A percentile compares a stretch with the other conserved stretches of the same genome.
Conservation (phyloP, 2,797 vertebrate genomes). For the Rhinella marina region DNA sequence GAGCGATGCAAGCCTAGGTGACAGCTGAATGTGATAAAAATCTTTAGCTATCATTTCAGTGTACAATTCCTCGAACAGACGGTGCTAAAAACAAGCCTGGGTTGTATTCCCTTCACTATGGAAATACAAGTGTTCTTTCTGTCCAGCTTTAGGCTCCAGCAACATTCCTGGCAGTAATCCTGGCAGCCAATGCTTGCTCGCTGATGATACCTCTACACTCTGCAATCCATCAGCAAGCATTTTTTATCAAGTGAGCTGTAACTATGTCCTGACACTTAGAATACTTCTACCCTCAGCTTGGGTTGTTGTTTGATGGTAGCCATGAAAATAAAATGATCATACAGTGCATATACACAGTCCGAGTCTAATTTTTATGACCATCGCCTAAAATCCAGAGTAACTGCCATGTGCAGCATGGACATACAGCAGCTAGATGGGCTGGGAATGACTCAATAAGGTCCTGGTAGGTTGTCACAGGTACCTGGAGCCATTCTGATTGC, state of each 20-base stretch:
- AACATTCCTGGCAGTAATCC: conserved; percentile 23
- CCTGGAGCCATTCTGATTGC: too few relatives aligned
- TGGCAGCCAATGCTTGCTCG: background rate
- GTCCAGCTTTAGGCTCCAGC: conserved; percentile 25
- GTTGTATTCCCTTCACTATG: conserved; percentile 24
- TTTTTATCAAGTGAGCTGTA: conserved; percentile 23
- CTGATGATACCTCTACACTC: conserved; percentile 27
- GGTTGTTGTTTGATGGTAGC: background rate
- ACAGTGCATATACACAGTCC: background rate
- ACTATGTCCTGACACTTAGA: conserved; percentile 29
- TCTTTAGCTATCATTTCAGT: conserved; percentile 21
- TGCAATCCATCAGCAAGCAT: conserved; percentile 26
- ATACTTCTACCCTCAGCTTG: background rate
- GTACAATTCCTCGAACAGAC: conserved; percentile 34
- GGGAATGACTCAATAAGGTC: too few relatives aligned
- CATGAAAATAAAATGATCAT: background rate
- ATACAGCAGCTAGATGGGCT: too few relatives aligned
- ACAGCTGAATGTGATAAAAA: conserved; percentile 20
- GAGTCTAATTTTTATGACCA: too few relatives aligned
- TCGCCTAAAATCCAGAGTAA: too few relatives aligned
- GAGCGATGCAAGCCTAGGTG: background rate
- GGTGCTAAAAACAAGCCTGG: conserved; percentile 39
- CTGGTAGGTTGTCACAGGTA: too few relatives aligned
- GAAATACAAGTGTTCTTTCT: conserved; percentile 9
- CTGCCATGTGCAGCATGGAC: too few relatives aligned